These are phyloP conservation scores for Philonicus albiceps DNA, from an alignment of 2,888 invertebrate genomes.

Conservation along the genomic window DNA sequence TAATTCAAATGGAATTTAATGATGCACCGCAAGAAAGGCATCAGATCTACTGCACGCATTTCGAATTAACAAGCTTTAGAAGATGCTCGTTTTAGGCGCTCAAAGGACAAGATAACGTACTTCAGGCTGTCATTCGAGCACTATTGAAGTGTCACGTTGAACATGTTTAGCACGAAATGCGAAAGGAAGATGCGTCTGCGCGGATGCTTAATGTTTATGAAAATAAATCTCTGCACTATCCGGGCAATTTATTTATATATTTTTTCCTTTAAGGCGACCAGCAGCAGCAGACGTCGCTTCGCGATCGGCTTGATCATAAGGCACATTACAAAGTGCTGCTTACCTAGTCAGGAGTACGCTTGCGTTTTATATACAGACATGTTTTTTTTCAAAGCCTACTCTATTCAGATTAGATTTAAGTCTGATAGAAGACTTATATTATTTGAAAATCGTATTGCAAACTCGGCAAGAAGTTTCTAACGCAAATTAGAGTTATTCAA, in stretches of 20 bases:
- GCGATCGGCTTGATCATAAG: not conserved
- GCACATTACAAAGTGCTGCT: not conserved
- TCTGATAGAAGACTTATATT: not conserved
- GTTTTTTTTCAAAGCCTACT: not conserved
- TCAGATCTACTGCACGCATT: slow-evolving; percentile 17
- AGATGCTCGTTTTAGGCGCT: slow-evolving; percentile 24
- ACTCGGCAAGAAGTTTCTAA: too few species aligned
- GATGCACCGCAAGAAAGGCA: not conserved
- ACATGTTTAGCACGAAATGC: slow-evolving; percentile 15
- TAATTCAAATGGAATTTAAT: slow-evolving; percentile 28
- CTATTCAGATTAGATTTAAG: not conserved
- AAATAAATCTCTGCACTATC: not conserved
- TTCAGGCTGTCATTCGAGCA: slow-evolving; percentile 24
- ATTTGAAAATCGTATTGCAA: too few species aligned
- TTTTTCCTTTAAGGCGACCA: not conserved
- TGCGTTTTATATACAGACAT: not conserved
- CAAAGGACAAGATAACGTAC: slow-evolving; percentile 28
- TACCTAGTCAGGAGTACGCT: too few species aligned
- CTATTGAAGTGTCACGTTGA: slow-evolving; percentile 44
- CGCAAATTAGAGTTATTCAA: too few species aligned
- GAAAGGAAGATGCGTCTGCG: not conserved
- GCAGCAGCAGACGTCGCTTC: not conserved
- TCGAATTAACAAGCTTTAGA: slow-evolving; percentile 29
- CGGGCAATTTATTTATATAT: slow-evolving; percentile 27
- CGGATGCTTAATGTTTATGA: slow-evolving; percentile 19